Evolutionary conservation across 2,113 vertebrate genomes (phyloP), one percentile per base, ranked within the genome.

Genomic region (Hassar affinis): DNA sequence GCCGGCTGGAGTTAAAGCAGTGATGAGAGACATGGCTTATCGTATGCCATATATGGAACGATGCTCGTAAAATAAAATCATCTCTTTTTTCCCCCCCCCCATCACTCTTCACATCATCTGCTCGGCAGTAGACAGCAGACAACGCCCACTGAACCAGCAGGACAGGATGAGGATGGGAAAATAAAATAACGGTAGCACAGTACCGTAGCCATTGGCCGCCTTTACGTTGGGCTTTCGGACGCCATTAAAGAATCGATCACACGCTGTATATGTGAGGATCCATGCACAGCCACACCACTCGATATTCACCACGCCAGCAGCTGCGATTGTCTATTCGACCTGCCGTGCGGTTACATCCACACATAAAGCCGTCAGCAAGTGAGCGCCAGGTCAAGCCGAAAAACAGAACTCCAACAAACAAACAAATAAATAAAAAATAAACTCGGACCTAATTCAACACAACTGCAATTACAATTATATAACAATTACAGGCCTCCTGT

Each of bases 81-180:
- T 72, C 12, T 57, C 83, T 76, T 25, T 38, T 25, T 47, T 66
- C 30, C 47, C 17, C 1, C 8, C 4, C 22, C 22, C 10, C 80
- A 86, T 86, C 25, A 38, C 66, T 80, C 38, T 20, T 22, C 49
- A 81, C 33, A 77, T 20, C 30, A 62, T 79, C 68, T 78, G 57
- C 51, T 80, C 51, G 2, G 42, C 82, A 62, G 64, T 61, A 89
- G 93, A 91, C 93, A 92, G 56, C 57, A 89, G 93, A 91, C 93
- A 93, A 93, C 92, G 93, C 92, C 92, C 92, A 89, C 64, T 18
- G 86, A 90, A 90, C 87, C 91, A 89, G 88, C 88, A 88, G 89
- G 76, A 77, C 71, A 66, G 59, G 72, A 79, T 71, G 57, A 33
- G 51, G 30, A 35, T 83, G 82, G 87, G 88, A 85, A 80, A 90